Evolutionary conservation across 2,888 invertebrate genomes (phyloP).

Genomic region (Polydrusus pterygomalis): DNA sequence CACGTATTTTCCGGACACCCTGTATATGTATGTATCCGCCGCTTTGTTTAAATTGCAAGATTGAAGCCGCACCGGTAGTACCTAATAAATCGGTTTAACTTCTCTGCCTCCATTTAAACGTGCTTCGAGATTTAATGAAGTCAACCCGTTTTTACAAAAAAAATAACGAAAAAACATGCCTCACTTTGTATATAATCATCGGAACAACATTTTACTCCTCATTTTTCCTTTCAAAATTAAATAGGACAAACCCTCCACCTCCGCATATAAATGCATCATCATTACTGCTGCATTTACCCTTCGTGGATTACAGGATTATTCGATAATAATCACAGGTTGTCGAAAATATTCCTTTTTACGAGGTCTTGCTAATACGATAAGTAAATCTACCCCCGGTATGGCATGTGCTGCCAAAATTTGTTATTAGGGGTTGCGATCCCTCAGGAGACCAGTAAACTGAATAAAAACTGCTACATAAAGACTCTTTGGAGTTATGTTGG

Average conservation of each 20-base stretch:
- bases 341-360: slow-evolving; percentile 61
- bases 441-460: slow-evolving; percentile 52
- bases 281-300: slow-evolving; percentile 41
- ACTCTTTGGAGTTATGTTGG: slow-evolving; percentile 32
- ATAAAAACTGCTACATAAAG: slow-evolving; percentile 49
- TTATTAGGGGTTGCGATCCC: slow-evolving; percentile 60
- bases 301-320: slow-evolving; percentile 59
- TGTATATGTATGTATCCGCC: too few species aligned
- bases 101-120: too few species aligned
- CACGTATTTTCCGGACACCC: too few species aligned
- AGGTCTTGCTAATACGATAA: slow-evolving; percentile 55
- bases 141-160: too few species aligned
- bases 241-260: slow-evolving; percentile 28
- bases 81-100: too few species aligned
- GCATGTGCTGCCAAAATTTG: slow-evolving; percentile 65
- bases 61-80: too few species aligned
- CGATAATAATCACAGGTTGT: slow-evolving; percentile 66
- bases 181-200: neutral
- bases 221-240: slow-evolving; percentile 18
- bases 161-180: too few species aligned
- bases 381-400: slow-evolving; percentile 62
- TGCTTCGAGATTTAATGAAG: too few species aligned
- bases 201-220: neutral
- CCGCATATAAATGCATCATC: slow-evolving; percentile 29
- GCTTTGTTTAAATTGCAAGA: too few species aligned